These are phyloP conservation scores for Melitaea cinxia DNA, from an alignment of 1,140 invertebrate species.

Conservation along the genomic window DNA sequence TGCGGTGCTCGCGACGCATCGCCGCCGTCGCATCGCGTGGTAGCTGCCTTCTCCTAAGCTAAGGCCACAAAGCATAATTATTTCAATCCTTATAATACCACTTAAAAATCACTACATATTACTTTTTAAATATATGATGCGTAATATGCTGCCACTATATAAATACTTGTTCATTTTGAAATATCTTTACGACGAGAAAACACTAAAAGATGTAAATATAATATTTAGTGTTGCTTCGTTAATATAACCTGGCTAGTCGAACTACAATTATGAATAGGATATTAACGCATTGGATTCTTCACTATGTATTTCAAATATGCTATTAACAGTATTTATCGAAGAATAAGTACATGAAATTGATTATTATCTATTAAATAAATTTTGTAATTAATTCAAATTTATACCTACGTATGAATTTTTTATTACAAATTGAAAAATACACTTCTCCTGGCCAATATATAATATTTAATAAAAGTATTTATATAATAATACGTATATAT, in stretches of 20 bases:
- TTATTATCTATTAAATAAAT: no score
- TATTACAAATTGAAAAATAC: constrained; percentile 27
- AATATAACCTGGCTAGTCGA: constrained; percentile 17
- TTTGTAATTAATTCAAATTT: constrained; percentile 32
- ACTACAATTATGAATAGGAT: constrained; percentile 24
- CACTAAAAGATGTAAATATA: constrained; percentile 2
- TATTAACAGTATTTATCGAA: constrained; percentile 24
- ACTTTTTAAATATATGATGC: background rate
- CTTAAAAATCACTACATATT: background rate
- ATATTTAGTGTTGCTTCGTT: constrained; percentile 14
- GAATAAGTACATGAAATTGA: constrained; percentile 23
- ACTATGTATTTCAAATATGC: constrained; percentile 25
- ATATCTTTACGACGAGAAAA: constrained; percentile 2
- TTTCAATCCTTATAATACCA: background rate
- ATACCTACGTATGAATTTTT: constrained; percentile 22
- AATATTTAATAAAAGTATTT: background rate
- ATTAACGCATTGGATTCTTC: constrained; percentile 29
- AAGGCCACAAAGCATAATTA: background rate
- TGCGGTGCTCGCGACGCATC: no score
- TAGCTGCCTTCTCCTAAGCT: constrained; percentile 6
- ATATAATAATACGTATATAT: no score
- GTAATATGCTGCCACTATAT: background rate
- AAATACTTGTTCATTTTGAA: constrained; percentile 6
- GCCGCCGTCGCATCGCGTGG: constrained; percentile 24
- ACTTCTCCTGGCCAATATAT: background rate